Conservation (phyloP, 2,888 invertebrate species). For the Autographa pulchrina region DNA sequence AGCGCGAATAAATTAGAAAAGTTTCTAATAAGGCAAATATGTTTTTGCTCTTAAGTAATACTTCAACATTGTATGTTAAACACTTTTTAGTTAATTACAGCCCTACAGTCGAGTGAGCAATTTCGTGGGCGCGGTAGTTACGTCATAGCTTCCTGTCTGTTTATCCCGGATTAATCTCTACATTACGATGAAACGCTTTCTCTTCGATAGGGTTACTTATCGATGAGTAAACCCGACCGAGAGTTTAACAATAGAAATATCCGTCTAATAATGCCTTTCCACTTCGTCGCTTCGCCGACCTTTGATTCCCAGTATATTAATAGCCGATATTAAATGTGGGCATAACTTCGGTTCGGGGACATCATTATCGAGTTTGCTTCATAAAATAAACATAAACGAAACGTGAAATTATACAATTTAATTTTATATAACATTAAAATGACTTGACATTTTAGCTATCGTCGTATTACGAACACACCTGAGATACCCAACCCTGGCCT, state of each 20-base stretch:
- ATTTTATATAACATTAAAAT: conserved; percentile 28
- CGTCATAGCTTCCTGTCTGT: conserved; percentile 60
- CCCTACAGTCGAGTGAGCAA: conserved; percentile 63
- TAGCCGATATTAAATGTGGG: conserved; percentile 28
- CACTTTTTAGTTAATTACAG: conserved; percentile 57
- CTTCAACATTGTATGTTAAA: conserved; percentile 42
- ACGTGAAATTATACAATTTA: conserved; percentile 22
- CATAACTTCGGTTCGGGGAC: conserved; percentile 10
- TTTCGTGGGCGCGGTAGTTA: conserved; percentile 60
- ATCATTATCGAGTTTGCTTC: conserved; percentile 7
- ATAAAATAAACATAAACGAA: conserved; percentile 7
- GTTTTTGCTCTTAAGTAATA: conserved; percentile 23
- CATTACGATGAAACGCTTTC: conserved; percentile 51
- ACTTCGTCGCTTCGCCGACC: conserved; percentile 16
- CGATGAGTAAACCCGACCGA: conserved; percentile 51
- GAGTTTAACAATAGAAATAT: conserved; percentile 51
- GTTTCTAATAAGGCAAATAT: conserved; percentile 32
- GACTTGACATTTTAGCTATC: conserved; percentile 57
- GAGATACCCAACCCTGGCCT: conserved; percentile 61
- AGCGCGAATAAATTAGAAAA: conserved; percentile 38
- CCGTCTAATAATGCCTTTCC: conserved; percentile 34
- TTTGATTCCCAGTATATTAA: conserved; percentile 44
- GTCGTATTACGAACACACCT: conserved; percentile 56
- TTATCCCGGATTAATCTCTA: conserved; percentile 60
- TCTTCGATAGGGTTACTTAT: conserved; percentile 62